phyloP scores from a whole-genome alignment of 2,797 vertebrate species.

The Anguilla marmorata region DNA sequence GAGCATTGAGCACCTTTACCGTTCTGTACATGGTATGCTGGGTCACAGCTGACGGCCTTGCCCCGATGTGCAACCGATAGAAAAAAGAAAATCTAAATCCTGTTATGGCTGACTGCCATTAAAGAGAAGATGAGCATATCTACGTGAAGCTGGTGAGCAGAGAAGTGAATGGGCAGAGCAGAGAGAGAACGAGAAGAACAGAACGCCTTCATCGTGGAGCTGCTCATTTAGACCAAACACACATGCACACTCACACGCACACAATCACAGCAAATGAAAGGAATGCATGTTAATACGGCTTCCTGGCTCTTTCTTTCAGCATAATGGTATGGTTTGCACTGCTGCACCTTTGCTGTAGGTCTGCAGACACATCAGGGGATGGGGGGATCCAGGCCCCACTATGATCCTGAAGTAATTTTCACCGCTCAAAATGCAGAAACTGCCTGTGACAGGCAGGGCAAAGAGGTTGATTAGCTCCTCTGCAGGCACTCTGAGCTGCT shows the following conservation, averaged over 20 bases:
- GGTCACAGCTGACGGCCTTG: not conserved
- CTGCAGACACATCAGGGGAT: conserved; percentile 41
- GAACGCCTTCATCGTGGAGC: conserved; percentile 15
- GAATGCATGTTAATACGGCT: conserved; percentile 48
- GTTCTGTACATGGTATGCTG: not conserved
- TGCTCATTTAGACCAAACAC: not conserved
- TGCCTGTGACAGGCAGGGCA: conserved; percentile 27
- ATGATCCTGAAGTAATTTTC: not conserved
- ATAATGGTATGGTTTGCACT: conserved; percentile 23
- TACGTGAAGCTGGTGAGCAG: conserved; percentile 48
- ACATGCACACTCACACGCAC: not conserved
- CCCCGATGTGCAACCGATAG: not conserved
- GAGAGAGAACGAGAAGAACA: not conserved
- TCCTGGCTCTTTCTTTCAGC: conserved; percentile 34
- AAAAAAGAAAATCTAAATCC: not conserved
- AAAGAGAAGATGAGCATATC: not conserved
- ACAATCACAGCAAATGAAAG: conserved; percentile 16
- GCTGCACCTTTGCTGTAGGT: not conserved
- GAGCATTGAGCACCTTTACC: not conserved
- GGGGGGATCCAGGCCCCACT: not conserved
- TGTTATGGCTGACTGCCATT: not conserved
- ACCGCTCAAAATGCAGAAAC: conserved; percentile 19
- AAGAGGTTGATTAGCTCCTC: conserved; percentile 28
- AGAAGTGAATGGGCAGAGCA: conserved; percentile 66
- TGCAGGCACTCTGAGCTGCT: conserved; percentile 20